phyloP scores from a whole-genome alignment of 92 coral and sea anemone genomes.

The Plumapathes pennacea region DNA sequence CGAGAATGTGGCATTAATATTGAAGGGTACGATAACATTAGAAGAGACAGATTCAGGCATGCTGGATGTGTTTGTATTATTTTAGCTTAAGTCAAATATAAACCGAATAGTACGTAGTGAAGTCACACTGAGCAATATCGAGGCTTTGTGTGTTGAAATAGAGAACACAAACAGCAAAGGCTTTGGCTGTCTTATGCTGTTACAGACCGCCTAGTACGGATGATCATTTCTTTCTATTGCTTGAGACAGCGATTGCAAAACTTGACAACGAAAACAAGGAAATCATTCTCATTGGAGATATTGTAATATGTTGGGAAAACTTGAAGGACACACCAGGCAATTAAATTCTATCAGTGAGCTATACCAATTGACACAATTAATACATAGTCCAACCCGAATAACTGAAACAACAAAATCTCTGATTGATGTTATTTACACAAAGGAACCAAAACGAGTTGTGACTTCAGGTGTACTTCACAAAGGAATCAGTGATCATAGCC shows the following conservation, averaged over 20 bases:
- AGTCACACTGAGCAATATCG: background rate
- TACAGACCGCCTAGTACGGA: slow-evolving; percentile 2
- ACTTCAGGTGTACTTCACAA: background rate
- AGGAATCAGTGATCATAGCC: slow-evolving; percentile 9
- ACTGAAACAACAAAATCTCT: slow-evolving; percentile 2
- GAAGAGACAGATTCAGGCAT: background rate
- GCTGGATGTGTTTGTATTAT: background rate
- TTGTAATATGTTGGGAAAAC: too few relatives aligned
- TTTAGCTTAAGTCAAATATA: background rate
- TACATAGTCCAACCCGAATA: slow-evolving; percentile 1
- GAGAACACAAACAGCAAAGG: background rate
- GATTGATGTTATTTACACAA: slow-evolving; percentile 2
- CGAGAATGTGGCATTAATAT: background rate
- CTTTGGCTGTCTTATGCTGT: background rate
- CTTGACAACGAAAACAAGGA: slow-evolving; percentile 8
- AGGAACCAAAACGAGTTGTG: background rate
- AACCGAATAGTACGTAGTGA: background rate
- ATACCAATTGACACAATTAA: background rate
- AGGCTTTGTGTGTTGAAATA: slow-evolving; percentile 2
- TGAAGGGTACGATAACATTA: background rate
- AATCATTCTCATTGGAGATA: slow-evolving; percentile 1
- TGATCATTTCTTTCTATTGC: background rate
- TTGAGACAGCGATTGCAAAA: background rate
- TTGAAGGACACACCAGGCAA: too few relatives aligned
- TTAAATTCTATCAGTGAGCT: background rate